A percentile compares a stretch with the other conserved stretches of the same genome.
Conservation (phyloP, 2,797 vertebrate species). For the Pygocentrus nattereri region DNA sequence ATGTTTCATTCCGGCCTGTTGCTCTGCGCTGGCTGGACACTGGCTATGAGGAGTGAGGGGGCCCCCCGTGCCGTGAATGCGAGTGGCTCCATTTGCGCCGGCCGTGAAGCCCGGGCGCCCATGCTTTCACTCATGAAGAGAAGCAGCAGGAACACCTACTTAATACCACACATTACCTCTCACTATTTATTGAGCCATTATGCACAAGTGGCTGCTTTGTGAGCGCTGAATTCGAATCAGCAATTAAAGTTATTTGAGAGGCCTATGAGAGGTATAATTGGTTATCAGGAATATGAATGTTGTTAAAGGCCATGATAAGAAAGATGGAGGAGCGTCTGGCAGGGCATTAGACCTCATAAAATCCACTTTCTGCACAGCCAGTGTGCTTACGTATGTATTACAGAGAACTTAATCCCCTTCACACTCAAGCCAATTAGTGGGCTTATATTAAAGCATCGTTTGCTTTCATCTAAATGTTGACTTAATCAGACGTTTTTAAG, state of each 20-base stretch:
- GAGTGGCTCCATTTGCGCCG: slow-evolving; percentile 75
- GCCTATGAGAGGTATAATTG: slow-evolving; percentile 88
- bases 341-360: slow-evolving; percentile 66
- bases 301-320: slow-evolving; percentile 84
- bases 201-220: slow-evolving; percentile 91
- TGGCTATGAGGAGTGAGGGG: slow-evolving; percentile 38
- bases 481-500: not conserved
- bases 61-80: slow-evolving; percentile 77
- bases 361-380: slow-evolving; percentile 64
- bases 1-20: slow-evolving; percentile 14
- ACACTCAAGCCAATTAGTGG: not conserved
- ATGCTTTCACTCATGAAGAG: slow-evolving; percentile 77
- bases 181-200: slow-evolving; percentile 96
- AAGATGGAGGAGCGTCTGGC: slow-evolving; percentile 73
- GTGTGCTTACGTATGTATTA: slow-evolving; percentile 59
- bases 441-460: not conserved
- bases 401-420: slow-evolving; percentile 38
- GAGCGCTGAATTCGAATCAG: slow-evolving; percentile 94
- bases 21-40: slow-evolving; percentile 10
- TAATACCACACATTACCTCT: slow-evolving; percentile 90
- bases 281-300: slow-evolving; percentile 87
- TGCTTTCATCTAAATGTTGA: slow-evolving; percentile 15
- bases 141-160: slow-evolving; percentile 93
- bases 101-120: slow-evolving; percentile 69
- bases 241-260: slow-evolving; percentile 93